Conservation (phyloP, 2,113 vertebrate genomes). For the Elachura formosa region DNA sequence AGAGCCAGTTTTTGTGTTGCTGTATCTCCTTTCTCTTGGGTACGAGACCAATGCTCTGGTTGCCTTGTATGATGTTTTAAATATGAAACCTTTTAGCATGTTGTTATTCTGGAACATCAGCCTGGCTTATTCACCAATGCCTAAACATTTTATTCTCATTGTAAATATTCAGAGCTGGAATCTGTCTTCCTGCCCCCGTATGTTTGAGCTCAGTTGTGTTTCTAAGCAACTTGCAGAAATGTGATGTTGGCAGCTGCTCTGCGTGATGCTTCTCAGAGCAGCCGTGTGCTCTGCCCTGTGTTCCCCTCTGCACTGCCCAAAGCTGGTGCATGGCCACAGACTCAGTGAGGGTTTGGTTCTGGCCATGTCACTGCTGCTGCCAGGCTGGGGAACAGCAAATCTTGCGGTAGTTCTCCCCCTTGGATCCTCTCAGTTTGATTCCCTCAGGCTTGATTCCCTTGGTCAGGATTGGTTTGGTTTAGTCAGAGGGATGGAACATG, state of each 20-base stretch:
- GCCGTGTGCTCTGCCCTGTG: neutral
- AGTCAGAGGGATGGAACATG: neutral
- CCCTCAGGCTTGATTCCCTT: neutral
- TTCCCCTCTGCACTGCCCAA: neutral
- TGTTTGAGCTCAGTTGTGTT: neutral
- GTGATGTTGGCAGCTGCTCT: neutral
- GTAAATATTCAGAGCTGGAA: constrained; percentile 14
- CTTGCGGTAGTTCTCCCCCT: neutral
- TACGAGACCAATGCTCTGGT: neutral
- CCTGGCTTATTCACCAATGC: neutral
- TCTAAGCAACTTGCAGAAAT: neutral
- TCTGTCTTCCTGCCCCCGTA: neutral
- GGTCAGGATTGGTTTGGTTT: neutral
- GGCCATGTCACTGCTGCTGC: neutral
- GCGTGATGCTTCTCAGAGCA: accelerated
- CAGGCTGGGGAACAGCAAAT: neutral
- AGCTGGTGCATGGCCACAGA: neutral
- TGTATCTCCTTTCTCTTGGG: neutral
- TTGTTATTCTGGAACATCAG: neutral
- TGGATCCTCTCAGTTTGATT: neutral
- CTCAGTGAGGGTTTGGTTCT: neutral
- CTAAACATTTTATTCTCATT: neutral
- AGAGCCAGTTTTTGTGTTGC: neutral
- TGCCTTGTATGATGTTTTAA: neutral
- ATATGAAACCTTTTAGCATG: neutral